These are phyloP conservation scores for Anthrax anthrax DNA, from an alignment of 2,888 invertebrate genomes.

Conservation along the genomic window DNA sequence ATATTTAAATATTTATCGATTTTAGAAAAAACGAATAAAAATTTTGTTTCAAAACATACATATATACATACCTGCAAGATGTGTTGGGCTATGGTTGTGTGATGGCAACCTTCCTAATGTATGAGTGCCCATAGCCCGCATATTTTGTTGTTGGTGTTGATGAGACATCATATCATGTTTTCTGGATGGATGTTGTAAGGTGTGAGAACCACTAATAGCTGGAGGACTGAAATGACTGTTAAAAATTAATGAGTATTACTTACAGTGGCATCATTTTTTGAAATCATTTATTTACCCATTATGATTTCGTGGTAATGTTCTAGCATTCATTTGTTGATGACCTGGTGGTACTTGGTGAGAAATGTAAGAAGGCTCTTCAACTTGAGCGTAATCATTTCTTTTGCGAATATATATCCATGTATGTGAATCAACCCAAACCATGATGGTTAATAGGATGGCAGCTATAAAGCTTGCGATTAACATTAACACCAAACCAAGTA, in stretches of 20 bases:
- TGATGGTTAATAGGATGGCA: slow-evolving; percentile 77
- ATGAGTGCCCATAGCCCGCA: slow-evolving; percentile 43
- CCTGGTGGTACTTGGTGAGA: slow-evolving; percentile 36
- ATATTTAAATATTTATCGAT: background rate
- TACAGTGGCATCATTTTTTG: background rate
- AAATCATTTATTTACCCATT: slow-evolving; percentile 33
- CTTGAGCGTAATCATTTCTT: slow-evolving; percentile 68
- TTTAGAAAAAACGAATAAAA: background rate
- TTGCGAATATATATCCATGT: slow-evolving; percentile 92
- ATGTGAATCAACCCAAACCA: slow-evolving; percentile 89
- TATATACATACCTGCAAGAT: slow-evolving; percentile 34
- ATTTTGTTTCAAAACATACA: too few relatives aligned
- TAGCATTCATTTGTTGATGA: slow-evolving; percentile 38
- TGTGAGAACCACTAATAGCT: slow-evolving; percentile 34
- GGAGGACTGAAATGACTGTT: slow-evolving; percentile 34
- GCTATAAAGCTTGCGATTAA: slow-evolving; percentile 73
- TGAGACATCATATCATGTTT: slow-evolving; percentile 38
- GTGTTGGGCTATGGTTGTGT: slow-evolving; percentile 45
- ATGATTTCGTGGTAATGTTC: slow-evolving; percentile 36
- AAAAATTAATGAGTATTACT: slow-evolving; percentile 2
- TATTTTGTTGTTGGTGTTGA: slow-evolving; percentile 35
- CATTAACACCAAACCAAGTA: slow-evolving; percentile 73
- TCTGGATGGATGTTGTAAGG: slow-evolving; percentile 32
- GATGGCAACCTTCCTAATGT: slow-evolving; percentile 52
- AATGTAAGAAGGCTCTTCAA: slow-evolving; percentile 59